Conservation (phyloP, 2,888 invertebrate genomes). For the Leptopterna dolabrata region DNA sequence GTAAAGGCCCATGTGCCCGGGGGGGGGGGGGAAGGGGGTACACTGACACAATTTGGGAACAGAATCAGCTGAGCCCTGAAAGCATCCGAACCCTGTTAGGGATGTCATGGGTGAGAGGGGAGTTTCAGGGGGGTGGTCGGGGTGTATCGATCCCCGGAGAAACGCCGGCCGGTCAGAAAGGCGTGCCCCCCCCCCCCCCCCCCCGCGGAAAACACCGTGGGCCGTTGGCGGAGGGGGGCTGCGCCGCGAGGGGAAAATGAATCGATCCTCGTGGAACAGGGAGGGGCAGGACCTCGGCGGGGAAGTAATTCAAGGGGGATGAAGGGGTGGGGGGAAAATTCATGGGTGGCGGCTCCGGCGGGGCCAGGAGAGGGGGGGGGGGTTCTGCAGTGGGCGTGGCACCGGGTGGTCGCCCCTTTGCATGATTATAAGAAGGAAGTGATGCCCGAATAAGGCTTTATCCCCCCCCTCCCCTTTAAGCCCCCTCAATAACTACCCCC, state of each 20-base stretch:
- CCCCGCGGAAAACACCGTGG: neutral
- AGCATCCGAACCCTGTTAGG: too few relatives aligned
- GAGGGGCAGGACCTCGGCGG: neutral
- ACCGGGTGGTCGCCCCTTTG: too few relatives aligned
- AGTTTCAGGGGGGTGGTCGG: neutral
- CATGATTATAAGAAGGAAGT: too few relatives aligned
- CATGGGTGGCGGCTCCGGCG: too few relatives aligned
- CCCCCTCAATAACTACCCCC: too few relatives aligned
- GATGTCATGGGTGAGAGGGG: too few relatives aligned
- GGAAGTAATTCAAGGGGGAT: neutral
- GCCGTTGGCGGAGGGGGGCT: neutral
- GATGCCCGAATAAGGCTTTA: too few relatives aligned
- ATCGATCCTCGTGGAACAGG: conserved; percentile 32
- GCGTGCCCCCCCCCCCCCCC: too few relatives aligned
- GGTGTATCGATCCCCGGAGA: neutral
- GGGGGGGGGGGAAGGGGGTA: neutral
- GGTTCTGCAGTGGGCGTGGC: too few relatives aligned
- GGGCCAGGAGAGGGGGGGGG: too few relatives aligned
- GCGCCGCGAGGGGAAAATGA: neutral
- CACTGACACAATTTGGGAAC: conserved; percentile 26
- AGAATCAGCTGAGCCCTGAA: conserved; percentile 34
- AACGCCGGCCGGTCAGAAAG: conserved; percentile 20
- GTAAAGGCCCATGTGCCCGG: neutral
- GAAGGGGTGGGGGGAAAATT: too few relatives aligned
- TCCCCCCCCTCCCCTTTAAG: too few relatives aligned